A percentile compares a stretch with the other conserved stretches of the same genome.
These are phyloP conservation scores for Scatophagus argus DNA, from an alignment of 2,113 vertebrate species.

Conservation along the genomic window DNA sequence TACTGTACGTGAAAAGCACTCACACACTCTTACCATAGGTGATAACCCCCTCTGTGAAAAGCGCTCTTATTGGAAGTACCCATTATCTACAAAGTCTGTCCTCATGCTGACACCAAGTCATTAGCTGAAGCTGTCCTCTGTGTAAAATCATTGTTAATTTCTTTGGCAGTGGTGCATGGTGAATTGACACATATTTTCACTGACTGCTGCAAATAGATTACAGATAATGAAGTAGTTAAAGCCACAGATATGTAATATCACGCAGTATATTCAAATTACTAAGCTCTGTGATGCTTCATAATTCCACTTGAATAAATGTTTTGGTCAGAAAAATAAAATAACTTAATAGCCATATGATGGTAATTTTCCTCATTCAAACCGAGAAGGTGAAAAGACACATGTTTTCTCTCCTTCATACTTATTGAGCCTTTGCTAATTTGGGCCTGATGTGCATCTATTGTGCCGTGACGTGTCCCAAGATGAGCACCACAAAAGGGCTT, in stretches of 20 bases:
- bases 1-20: conserved; percentile 77
- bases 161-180: conserved; percentile 47
- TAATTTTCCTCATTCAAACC: background rate
- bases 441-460: conserved; percentile 53
- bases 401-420: conserved; percentile 30
- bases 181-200: conserved; percentile 56
- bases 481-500: conserved; percentile 71
- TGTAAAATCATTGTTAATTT: conserved; percentile 73
- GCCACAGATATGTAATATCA: background rate
- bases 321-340: background rate
- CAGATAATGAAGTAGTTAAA: background rate
- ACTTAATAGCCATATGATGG: background rate
- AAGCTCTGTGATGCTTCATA: background rate
- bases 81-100: conserved; percentile 80
- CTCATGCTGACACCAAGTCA: conserved; percentile 76
- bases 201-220: conserved; percentile 46
- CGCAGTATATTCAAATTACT: background rate
- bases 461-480: conserved; percentile 53
- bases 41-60: conserved; percentile 80
- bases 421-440: conserved; percentile 46
- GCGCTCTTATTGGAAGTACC: conserved; percentile 81
- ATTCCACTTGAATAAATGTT: background rate
- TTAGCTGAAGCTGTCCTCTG: conserved; percentile 80
- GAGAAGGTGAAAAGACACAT: conserved; percentile 26
- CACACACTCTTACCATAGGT: conserved; percentile 80